Evolutionary conservation across 2,113 vertebrate species (phyloP), one percentile per base, ranked within the genome.

Genomic region (Pongo abelii): DNA sequence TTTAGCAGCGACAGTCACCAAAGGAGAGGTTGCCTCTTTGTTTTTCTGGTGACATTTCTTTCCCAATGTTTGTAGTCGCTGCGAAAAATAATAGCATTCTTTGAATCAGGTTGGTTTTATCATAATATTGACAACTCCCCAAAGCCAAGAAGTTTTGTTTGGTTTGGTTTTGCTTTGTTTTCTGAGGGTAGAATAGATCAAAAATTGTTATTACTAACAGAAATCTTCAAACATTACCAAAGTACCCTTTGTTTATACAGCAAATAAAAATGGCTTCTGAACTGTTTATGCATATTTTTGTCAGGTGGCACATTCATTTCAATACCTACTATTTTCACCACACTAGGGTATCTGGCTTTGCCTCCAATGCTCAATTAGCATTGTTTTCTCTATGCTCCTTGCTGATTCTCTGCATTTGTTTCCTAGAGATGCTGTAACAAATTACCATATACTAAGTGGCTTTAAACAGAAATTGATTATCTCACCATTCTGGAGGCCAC

Each of bases 341-440:
- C 1, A 9, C 8, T 8, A 6, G 6, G 20, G 9, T 7, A 4
- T 4, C 32, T 32, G 32, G 23, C 46, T 79, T 35, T 13, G 85
- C 13, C 6, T 84, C 20, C 32, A 8, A 0, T 5, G 22, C 10
- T 40, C 32, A 8, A 1, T 2, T 3, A 40, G 3, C 38, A 5
- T 43, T 8, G 6, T 0, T 1, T 2, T 43, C 40, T 81, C 64
- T 32, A 0, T 2, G 17, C n/a, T 32, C 22, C n/a, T 48, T 22
- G 2, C 6, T 3, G 16, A 18, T 12, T 25, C 61, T 55, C 40
- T 35, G 3, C 22, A 8, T 40, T 70, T 6, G 32, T n/a, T 83
- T 30, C 3, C 59, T 5, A 4, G 32, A 5, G 17, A 22, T 27
- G 16, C 64, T 38, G 7, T n/a, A 13, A 69, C 23, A 2, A 23